Percentiles rank a stretch among this genome's conserved stretches.
Conservation (phyloP, 2,888 invertebrate genomes). For the Cantharis flavilabris region DNA sequence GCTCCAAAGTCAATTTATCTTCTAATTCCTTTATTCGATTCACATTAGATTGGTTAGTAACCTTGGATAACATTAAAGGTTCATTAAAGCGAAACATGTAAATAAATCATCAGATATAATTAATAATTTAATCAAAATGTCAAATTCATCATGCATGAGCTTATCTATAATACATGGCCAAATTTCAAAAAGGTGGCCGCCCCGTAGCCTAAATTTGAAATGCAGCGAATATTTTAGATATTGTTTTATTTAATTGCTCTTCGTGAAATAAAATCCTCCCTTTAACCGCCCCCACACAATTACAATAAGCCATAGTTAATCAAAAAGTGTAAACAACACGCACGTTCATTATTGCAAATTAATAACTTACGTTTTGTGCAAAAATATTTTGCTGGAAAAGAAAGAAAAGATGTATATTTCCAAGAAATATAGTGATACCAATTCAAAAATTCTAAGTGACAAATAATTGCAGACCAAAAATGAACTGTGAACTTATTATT, state of each 20-base stretch:
- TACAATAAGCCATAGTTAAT: background rate
- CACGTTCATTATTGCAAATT: background rate
- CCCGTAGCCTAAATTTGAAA: background rate
- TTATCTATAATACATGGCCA: background rate
- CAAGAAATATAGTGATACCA: too few relatives aligned
- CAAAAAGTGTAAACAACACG: background rate
- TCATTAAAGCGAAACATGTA: background rate
- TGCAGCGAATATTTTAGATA: background rate
- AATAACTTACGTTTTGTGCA: constrained; percentile 59
- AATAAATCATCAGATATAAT: background rate
- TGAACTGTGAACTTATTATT: background rate
- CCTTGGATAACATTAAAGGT: constrained; percentile 46
- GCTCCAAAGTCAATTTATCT: constrained; percentile 54
- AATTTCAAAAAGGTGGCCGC: background rate
- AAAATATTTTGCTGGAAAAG: constrained; percentile 56
- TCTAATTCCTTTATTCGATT: constrained; percentile 59
- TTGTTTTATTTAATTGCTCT: background rate
- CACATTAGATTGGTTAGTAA: constrained; percentile 55
- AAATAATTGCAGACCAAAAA: background rate
- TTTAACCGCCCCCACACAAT: background rate
- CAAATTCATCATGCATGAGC: background rate
- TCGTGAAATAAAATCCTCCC: too few relatives aligned
- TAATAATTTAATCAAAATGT: background rate
- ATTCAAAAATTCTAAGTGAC: too few relatives aligned
- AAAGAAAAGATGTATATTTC: background rate